Evolutionary conservation across 1,140 invertebrate genomes (phyloP), one percentile per base, ranked within the genome.

Genomic region (Tachypleus tridentatus): DNA sequence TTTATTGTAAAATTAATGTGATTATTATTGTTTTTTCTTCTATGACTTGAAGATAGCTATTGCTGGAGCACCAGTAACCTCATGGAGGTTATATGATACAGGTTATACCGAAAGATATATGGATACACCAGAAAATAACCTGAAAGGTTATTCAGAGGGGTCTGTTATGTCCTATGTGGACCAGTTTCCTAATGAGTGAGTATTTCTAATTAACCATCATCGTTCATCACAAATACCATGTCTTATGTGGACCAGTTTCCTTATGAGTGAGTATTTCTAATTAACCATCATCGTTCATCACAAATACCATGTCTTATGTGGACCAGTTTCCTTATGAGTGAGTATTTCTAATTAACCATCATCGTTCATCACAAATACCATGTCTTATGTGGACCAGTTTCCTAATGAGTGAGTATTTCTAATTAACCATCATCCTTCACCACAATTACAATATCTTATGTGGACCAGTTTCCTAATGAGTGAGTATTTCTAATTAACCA

Each of bases 101-200:
- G 95, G 93, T 10, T 99, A 99, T 78, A 99, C 97, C 47, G 93
- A 95, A 78, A 81, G 96, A 54, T 99, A 98, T 77, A 95, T 99
- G 93, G 93, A 92, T 74, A 74, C 91, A 63, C 96, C 97, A 0
- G 82, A 87, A 50, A 80, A 83, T 63, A 93, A 95, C 79, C 80
- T 80, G 49, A 79, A 83, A 50, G 88, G 87, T 47, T 97, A 97
- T 72, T 80, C 83, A 60, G 82, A 83, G 53, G 87, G 89, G 9
- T 89, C 86, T 8, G 83, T 93, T 58, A 78, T 91, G 54, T 85
- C 82, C 62, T 86, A 88, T 71, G 85, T 91, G 5, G 86, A 87
- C 69, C 85, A 87, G 74, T 91, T 97, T 77, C 93, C 93, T 3
- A 89, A 96, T 74, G 87, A 93, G 88, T 89, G 77, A 82, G 85